Conservation (phyloP, 2,888 invertebrate genomes). For the Torymus auratus region DNA sequence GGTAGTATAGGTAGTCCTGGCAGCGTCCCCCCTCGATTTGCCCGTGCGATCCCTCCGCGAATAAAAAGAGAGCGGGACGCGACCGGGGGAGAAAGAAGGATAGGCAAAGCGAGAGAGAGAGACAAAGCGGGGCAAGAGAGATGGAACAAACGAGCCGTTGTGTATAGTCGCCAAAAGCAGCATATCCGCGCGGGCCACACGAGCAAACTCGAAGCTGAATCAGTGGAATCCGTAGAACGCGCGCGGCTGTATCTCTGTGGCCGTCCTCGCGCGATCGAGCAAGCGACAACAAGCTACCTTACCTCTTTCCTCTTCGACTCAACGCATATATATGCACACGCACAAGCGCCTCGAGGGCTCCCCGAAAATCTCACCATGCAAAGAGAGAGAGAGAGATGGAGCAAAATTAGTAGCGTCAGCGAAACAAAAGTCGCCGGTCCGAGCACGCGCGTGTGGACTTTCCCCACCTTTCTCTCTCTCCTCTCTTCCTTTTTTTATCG, state of each 20-base stretch:
- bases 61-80: conserved; percentile 13
- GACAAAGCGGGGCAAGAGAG: conserved; percentile 50
- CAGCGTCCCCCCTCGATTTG: not conserved
- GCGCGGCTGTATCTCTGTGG: not conserved
- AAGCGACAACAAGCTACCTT: conserved; percentile 14
- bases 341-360: too few species aligned
- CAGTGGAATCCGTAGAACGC: conserved; percentile 4
- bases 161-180: not conserved
- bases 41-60: conserved; percentile 10
- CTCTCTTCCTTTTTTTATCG: not conserved
- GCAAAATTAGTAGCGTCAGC: conserved; percentile 56
- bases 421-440: conserved; percentile 45
- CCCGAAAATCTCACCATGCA: conserved; percentile 11
- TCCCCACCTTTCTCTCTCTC: not conserved
- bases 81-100: conserved; percentile 25
- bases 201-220: conserved; percentile 18
- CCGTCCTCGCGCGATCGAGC: conserved; percentile 5
- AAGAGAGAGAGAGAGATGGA: not conserved
- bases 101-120: conserved; percentile 37
- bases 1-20: conserved; percentile 35
- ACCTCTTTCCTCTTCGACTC: not conserved
- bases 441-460: too few species aligned
- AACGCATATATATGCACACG: too few species aligned
- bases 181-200: too few species aligned
- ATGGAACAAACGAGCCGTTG: conserved; percentile 41